phyloP scores from a whole-genome alignment of 2,797 vertebrate species.

The Cercopithecus mitis region DNA sequence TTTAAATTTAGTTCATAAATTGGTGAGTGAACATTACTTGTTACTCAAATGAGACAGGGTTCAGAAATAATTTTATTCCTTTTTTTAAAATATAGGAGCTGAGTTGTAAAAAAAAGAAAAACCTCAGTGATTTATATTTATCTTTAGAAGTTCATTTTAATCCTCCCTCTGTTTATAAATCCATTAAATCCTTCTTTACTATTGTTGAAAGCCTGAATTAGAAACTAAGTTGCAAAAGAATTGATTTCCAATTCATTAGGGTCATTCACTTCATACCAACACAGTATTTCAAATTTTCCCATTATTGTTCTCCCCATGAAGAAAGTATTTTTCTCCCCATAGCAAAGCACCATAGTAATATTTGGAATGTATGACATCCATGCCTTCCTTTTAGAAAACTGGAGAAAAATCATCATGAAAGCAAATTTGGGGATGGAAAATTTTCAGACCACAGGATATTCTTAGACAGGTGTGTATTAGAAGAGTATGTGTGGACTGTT shows the following conservation, averaged over 20 bases:
- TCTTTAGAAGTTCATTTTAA: conserved; percentile 21
- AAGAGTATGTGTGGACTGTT: neutral
- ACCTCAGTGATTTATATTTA: neutral
- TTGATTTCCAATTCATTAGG: neutral
- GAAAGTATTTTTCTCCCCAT: neutral
- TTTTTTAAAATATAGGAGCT: neutral
- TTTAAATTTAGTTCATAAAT: conserved; percentile 21
- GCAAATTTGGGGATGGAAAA: neutral
- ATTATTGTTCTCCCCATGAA: neutral
- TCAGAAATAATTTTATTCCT: neutral
- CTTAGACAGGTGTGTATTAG: neutral
- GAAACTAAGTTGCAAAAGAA: neutral
- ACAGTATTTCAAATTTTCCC: neutral
- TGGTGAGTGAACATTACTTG: neutral
- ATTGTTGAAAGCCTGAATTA: conserved; percentile 9
- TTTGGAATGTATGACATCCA: neutral
- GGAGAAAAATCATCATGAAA: neutral
- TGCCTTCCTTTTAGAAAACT: neutral
- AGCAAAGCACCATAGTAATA: neutral
- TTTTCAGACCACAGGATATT: neutral
- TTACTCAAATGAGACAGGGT: neutral
- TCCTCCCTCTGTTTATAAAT: neutral
- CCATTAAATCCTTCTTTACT: neutral
- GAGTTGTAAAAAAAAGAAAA: neutral
- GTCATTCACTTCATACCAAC: neutral